phyloP scores from a whole-genome alignment of 2,797 vertebrate species.

The Onychomys torridus region DNA sequence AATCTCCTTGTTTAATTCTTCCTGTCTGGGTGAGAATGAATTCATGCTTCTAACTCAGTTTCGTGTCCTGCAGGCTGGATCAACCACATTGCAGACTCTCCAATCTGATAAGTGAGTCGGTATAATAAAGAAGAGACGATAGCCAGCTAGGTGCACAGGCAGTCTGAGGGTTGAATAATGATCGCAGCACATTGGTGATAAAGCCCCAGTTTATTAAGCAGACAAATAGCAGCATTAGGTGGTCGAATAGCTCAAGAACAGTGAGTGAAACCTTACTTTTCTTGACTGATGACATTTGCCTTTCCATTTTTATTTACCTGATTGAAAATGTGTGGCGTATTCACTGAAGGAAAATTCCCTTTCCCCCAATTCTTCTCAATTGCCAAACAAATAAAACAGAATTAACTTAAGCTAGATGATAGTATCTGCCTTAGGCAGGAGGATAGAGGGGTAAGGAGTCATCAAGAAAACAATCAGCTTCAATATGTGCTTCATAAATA shows the following conservation, averaged over 20 bases:
- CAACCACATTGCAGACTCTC: not conserved
- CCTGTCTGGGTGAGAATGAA: constrained; percentile 24
- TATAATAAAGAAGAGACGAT: constrained; percentile 4
- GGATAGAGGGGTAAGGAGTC: constrained; percentile 45
- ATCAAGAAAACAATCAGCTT: constrained; percentile 37
- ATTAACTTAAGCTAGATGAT: constrained; percentile 76
- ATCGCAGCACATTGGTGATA: constrained; percentile 13
- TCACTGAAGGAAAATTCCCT: constrained; percentile 64
- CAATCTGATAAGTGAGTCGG: not conserved
- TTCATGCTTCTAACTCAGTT: not conserved
- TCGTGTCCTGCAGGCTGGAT: not conserved
- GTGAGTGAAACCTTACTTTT: constrained; percentile 41
- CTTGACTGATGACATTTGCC: constrained; percentile 52
- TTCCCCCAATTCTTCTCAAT: constrained; percentile 70
- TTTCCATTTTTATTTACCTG: constrained; percentile 72
- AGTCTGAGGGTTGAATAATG: constrained; percentile 8
- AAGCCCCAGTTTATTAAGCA: constrained; percentile 53
- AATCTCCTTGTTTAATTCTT: constrained; percentile 5
- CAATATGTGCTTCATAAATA: constrained; percentile 19
- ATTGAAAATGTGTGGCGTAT: constrained; percentile 59
- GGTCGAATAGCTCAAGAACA: constrained; percentile 55
- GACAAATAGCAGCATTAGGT: constrained; percentile 53
- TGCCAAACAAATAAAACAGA: not conserved
- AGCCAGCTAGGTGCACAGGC: not conserved
- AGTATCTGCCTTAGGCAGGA: constrained; percentile 63